Conservation (phyloP, 1,140 invertebrate species). For the Tetramorium alpestre region DNA sequence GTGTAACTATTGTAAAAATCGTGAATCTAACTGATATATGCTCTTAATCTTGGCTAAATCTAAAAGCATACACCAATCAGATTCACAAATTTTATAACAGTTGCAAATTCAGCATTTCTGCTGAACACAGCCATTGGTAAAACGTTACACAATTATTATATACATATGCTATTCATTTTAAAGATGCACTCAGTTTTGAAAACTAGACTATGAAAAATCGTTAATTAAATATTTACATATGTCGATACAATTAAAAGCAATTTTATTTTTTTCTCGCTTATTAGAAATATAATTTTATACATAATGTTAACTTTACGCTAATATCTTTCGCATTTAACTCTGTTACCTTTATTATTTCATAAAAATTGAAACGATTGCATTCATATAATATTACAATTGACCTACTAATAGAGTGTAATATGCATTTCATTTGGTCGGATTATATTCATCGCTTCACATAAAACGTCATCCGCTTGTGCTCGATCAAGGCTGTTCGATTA, state of each 20-base stretch:
- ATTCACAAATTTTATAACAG: no score
- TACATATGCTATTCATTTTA: slow-evolving; percentile 3
- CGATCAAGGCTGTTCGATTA: slow-evolving; percentile 20
- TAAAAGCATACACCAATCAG: no score
- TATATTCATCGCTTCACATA: slow-evolving; percentile 26
- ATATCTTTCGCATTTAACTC: background rate
- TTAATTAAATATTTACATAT: background rate
- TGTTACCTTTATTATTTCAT: background rate
- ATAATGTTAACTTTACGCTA: background rate
- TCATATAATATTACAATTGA: slow-evolving; percentile 19
- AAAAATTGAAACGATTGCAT: slow-evolving; percentile 6
- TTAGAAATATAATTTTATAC: background rate
- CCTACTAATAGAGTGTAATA: slow-evolving; percentile 33
- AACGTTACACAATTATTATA: background rate
- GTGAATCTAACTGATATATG: no score
- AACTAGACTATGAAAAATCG: background rate
- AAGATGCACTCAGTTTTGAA: background rate
- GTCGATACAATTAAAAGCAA: background rate
- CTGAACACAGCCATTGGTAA: background rate
- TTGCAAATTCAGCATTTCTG: no score
- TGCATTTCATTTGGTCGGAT: slow-evolving; percentile 25
- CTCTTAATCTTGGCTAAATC: no score
- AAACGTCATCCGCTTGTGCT: slow-evolving; percentile 10
- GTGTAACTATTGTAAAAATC: no score
- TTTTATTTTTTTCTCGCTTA: background rate